phyloP scores from a whole-genome alignment of 2,888 invertebrate species.

The Athalia rosae region DNA sequence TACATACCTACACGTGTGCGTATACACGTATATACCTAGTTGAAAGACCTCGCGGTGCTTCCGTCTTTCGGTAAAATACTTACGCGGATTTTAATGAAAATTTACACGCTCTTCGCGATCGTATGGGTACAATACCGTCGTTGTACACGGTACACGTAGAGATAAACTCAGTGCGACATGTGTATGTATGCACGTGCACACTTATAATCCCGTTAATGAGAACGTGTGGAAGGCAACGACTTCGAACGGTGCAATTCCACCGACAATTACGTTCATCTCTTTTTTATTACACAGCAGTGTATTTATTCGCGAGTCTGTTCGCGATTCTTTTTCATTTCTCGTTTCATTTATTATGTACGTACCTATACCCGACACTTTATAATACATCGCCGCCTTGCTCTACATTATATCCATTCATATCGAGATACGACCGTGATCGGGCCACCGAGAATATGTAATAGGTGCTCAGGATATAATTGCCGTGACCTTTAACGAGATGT shows the following conservation, averaged over 20 bases:
- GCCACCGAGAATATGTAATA: too few species aligned
- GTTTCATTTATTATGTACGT: background rate
- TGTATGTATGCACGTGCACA: background rate
- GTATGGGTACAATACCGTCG: background rate
- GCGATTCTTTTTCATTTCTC: constrained; percentile 4
- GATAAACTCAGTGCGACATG: background rate
- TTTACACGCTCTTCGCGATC: background rate
- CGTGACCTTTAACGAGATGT: constrained; percentile 24
- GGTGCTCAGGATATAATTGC: background rate
- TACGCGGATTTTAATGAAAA: background rate
- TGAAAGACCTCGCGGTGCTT: background rate
- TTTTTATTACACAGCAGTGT: too few species aligned
- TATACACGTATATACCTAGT: background rate
- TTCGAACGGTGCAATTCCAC: constrained; percentile 2
- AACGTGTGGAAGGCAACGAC: constrained; percentile 27
- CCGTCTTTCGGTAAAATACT: constrained; percentile 5
- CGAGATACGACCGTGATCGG: too few species aligned
- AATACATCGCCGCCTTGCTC: background rate
- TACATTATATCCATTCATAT: too few species aligned
- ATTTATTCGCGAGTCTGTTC: background rate
- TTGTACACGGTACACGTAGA: background rate
- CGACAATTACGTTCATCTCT: constrained; percentile 18
- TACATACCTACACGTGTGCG: too few species aligned
- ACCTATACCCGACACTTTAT: background rate
- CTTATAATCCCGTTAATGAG: background rate